A percentile compares a stretch with the other conserved stretches of the same genome.
These are phyloP conservation scores for Gobius niger DNA, from an alignment of 2,113 vertebrate genomes.

Conservation along the genomic window DNA sequence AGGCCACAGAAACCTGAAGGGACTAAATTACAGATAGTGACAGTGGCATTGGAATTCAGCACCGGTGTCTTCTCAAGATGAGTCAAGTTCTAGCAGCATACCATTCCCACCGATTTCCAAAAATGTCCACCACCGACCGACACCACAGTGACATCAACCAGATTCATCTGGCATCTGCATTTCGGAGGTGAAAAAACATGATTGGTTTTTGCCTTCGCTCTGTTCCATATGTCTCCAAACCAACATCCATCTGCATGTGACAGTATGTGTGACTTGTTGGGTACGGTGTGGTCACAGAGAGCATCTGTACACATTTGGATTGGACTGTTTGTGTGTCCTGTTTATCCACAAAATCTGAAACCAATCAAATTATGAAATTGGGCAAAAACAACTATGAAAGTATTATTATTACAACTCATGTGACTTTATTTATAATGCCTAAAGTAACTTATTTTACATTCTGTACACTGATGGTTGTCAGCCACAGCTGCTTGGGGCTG, in stretches of 20 bases:
- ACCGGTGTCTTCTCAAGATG: conserved; percentile 26
- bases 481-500: too few species aligned
- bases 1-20: not conserved
- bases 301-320: conserved; percentile 18
- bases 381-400: not conserved
- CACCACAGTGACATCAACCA: conserved; percentile 64
- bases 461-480: too few species aligned
- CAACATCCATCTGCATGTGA: conserved; percentile 23
- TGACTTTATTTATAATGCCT: too few species aligned
- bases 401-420: not conserved
- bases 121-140: conserved; percentile 50
- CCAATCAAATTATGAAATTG: not conserved
- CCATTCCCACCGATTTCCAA: conserved; percentile 59
- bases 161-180: conserved; percentile 36
- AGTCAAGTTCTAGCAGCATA: conserved; percentile 48
- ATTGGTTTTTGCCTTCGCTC: conserved; percentile 51
- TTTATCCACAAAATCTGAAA: conserved; percentile 1
- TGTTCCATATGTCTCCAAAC: conserved; percentile 50
- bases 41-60: conserved; percentile 31
- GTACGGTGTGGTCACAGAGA: conserved; percentile 12
- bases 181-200: conserved; percentile 42
- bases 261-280: conserved; percentile 27
- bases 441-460: too few species aligned
- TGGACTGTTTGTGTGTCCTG: conserved; percentile 11
- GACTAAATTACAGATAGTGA: not conserved